Evolutionary conservation across 1,140 invertebrate genomes (phyloP), one percentile per base, ranked within the genome.

Genomic region (Ceratosolen fusciceps): DNA sequence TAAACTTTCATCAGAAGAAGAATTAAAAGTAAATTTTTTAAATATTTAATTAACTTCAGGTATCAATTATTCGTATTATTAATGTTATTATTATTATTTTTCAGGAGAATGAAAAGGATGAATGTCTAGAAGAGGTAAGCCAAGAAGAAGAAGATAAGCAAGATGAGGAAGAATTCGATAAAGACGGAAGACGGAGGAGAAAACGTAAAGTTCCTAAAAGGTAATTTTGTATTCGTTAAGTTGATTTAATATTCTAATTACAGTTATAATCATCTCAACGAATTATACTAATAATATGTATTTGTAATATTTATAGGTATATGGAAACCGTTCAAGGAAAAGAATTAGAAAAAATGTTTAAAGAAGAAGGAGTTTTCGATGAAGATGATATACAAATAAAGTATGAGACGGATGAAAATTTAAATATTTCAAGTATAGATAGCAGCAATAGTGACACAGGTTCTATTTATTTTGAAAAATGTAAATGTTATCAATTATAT

Each of bases 301-400:
- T 79, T 54, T 39, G 37, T 74, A 54, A 80, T 82, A 76, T 65
- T n/a, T 68, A 68, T 52, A 92, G 93, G 83, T 94, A 92, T 82
- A 92, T 91, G 82, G 93, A 94, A 90, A 92, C 91, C 80, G 92
- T 95, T 21, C 93, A 94, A 91, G 94, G 94, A 0, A 94, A 94
- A 88, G 94, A 95, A 89, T 87, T 95, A 60, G 94, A 95, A 84
- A 90, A 92, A 83, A 94, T 95, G 82, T 93, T 95, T 76, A 92
- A 92, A 83, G 93, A 95, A 84, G 93, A 94, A 88, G 94, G 94
- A 37, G 92, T 95, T 4, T 93, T 93, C 73, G 94, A 94, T 82
- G 93, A 92, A 43, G 91, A 92, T 74, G 92, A 91, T 68, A 90
- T 91, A 39, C 85, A 87, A 37, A 86, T 89, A 3, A 80, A 84